Conservation (phyloP, 2,888 invertebrate genomes). For the Cylloceria caligata region DNA sequence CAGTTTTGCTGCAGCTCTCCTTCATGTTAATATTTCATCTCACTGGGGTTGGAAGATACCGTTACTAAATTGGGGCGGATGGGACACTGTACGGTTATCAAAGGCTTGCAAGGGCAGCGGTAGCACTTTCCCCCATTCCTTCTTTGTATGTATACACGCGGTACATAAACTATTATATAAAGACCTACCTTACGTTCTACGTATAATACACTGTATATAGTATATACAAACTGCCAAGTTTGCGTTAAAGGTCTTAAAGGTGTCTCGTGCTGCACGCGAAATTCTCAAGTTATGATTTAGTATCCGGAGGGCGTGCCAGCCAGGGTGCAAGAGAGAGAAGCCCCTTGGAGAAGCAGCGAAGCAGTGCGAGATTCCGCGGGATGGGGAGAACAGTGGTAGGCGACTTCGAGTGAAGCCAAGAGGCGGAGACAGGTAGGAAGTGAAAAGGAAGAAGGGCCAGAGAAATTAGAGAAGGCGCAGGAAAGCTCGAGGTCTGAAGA, state of each 20-base stretch:
- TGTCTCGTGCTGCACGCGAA: slow-evolving; percentile 79
- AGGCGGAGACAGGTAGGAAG: slow-evolving; percentile 54
- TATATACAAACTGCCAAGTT: slow-evolving; percentile 70
- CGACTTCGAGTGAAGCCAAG: slow-evolving; percentile 45
- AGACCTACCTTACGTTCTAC: slow-evolving; percentile 19
- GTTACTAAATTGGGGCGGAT: slow-evolving; percentile 27
- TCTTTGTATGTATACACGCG: slow-evolving; percentile 27
- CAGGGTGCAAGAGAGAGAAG: slow-evolving; percentile 59
- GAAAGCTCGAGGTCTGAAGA: slow-evolving; percentile 62
- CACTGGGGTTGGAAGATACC: slow-evolving; percentile 30
- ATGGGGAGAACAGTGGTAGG: slow-evolving; percentile 39
- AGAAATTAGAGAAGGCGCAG: slow-evolving; percentile 70
- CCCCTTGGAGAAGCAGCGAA: slow-evolving; percentile 44
- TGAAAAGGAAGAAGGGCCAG: slow-evolving; percentile 63
- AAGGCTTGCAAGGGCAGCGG: slow-evolving; percentile 77
- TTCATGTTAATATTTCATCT: slow-evolving; percentile 47
- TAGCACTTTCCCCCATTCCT: slow-evolving; percentile 61
- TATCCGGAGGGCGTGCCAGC: slow-evolving; percentile 72
- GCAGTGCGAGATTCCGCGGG: slow-evolving; percentile 54
- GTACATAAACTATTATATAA: slow-evolving; percentile 24
- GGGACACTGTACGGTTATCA: slow-evolving; percentile 74
- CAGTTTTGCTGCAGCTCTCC: slow-evolving; percentile 31
- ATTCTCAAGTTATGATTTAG: slow-evolving; percentile 84
- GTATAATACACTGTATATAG: slow-evolving; percentile 28
- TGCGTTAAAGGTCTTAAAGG: slow-evolving; percentile 79